A percentile compares a stretch with the other conserved stretches of the same genome.
phyloP scores from a whole-genome alignment of 2,113 vertebrate species.

The Pseudorasbora parva region DNA sequence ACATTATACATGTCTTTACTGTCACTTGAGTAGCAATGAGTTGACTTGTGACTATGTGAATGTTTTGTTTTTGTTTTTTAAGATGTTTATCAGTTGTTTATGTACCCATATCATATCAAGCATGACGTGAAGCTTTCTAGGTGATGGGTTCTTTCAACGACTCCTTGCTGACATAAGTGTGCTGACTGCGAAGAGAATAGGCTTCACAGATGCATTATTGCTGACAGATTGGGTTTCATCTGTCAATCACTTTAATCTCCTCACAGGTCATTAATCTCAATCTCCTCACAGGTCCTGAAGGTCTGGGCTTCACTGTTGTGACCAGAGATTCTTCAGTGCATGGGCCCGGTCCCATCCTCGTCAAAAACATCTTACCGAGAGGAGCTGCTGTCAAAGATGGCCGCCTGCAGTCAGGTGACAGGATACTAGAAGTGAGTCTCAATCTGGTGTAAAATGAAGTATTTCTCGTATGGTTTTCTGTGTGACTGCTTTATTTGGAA shows the following conservation, averaged over 20 bases:
- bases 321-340: conserved; percentile 95
- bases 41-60: no score
- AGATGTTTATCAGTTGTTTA: neutral
- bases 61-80: neutral
- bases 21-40: neutral
- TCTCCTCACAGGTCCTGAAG: conserved; percentile 84
- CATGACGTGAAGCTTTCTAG: neutral
- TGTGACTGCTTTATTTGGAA: neutral
- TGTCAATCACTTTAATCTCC: neutral
- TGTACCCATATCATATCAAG: neutral
- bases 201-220: neutral
- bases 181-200: neutral
- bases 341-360: conserved; percentile 92
- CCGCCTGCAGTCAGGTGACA: conserved; percentile 93
- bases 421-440: conserved; percentile 90
- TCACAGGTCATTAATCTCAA: no score
- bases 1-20: neutral
- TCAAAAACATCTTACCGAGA: conserved; percentile 95
- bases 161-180: neutral
- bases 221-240: neutral
- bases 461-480: neutral
- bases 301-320: conserved; percentile 96
- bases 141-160: neutral
- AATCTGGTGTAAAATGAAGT: neutral
- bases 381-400: conserved; percentile 96